phyloP scores from a whole-genome alignment of 1,140 invertebrate genomes.

The Papilio glaucus region DNA sequence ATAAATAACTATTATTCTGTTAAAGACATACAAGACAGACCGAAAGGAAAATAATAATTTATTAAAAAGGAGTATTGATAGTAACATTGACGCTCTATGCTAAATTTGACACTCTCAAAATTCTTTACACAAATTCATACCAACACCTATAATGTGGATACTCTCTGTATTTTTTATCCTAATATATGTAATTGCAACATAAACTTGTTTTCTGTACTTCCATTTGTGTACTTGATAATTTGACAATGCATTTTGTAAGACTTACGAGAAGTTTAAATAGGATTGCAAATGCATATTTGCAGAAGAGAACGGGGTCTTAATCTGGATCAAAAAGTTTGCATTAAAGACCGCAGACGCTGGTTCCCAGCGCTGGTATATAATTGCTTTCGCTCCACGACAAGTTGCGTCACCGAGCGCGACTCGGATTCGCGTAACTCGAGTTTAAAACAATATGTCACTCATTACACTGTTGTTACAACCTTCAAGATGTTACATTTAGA shows the following conservation, averaged over 20 bases:
- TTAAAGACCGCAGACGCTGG: conserved; percentile 17
- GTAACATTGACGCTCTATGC: too few relatives aligned
- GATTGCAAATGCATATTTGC: conserved; percentile 9
- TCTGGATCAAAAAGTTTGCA: conserved; percentile 29
- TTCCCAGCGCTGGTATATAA: conserved; percentile 31
- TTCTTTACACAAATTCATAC: too few relatives aligned
- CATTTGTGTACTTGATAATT: background rate
- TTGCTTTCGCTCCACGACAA: conserved; percentile 47
- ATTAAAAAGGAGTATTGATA: too few relatives aligned
- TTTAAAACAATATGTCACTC: conserved; percentile 28
- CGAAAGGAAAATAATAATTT: too few relatives aligned
- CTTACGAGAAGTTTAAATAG: background rate
- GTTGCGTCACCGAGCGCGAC: conserved; percentile 52
- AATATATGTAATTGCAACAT: too few relatives aligned
- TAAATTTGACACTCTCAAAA: too few relatives aligned
- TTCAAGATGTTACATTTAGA: conserved; percentile 21
- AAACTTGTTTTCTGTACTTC: too few relatives aligned
- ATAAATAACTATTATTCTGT: too few relatives aligned
- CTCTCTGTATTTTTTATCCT: too few relatives aligned
- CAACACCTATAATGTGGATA: too few relatives aligned
- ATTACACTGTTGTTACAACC: conserved; percentile 9
- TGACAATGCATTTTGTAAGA: background rate
- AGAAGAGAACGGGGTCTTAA: conserved; percentile 21
- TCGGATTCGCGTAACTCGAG: conserved; percentile 45
- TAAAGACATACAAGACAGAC: too few relatives aligned